Evolutionary conservation across 2,888 invertebrate genomes (phyloP), one percentile per base, ranked within the genome.

Genomic region (Balanococcus diminutus): DNA sequence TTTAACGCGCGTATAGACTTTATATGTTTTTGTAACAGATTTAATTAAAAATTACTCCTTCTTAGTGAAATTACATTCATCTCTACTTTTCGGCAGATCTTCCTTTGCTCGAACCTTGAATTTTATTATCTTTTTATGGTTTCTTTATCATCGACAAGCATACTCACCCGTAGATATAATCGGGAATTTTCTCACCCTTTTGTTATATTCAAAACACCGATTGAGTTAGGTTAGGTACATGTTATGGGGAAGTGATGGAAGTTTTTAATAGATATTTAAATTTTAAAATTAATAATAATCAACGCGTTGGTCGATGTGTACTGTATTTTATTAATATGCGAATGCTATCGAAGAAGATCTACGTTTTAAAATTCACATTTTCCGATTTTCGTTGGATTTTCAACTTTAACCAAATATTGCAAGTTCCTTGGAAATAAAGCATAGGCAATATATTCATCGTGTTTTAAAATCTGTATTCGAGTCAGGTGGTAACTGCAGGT

Each of bases 1-100:
- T 75, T 36, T 79, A 79, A 79, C 9, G 11, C 75, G 75, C 36
- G 46, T n/a, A 46, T 16, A 32, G 75, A 36, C 75, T 79, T 36
- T 36, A 72, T 8, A 67, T 31, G 75, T 79, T 79, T 79, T 36
- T 19, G 36, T 79, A 79, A 46, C 32, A 84, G 84, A 39, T 67
- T 84, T 84, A 84, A 84, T 84, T 84, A 84, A 84, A 84, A 84
- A 83, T 67, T 67, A 67, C 28, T 67, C 67, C 28, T 51, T 51
- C 51, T 51, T 28, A 67, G 67, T 67, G 28, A 79, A 79, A 79
- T 79, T 79, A 79, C 75, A 36, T 36, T 79, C 75, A 79, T 79
- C 36, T 36, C 32, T 56, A 56, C 2, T 79, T 79, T 79, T 79
- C 75, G 75, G 75, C 19, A 79, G n/a, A 16, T 79, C 67, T 67